Base-by-base conservation (phyloP, 2,888 invertebrate species). In the Volucella bombylans region DNA sequence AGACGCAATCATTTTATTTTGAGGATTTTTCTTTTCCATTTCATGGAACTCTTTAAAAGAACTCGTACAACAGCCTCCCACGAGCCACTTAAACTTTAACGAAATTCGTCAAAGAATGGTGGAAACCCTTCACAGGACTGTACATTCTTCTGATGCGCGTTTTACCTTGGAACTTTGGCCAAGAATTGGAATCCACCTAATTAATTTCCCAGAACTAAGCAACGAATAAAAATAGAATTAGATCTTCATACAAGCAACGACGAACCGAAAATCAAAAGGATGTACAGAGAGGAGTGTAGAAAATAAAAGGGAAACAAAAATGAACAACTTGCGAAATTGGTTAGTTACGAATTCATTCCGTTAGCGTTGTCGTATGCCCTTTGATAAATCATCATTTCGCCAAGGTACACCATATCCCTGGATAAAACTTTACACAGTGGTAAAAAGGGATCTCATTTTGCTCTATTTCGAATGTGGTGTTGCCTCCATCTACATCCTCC, bases 331-430 rank as follows among this genome's bases (percentile, higher is more conserved):
- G 50, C 55, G 49, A 61, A 80, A 76, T 65, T 71, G 64, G 47
- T 50, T 69, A 79, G 67, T 71, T 67, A 71, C 71, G 71, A 83
- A 83, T 74, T 74, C 69, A 79, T 83, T 83, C 67, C 61, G 69
- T 61, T 65, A 59, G 62, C 69, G 55, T 81, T 57, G 69, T 81
- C 8, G 55, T 61, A 62, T 69, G 79, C 69, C 74, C 74, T 83
- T 83, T 83, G 83, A 83, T 83, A 83, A 83, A 83, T 83, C 83
- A 83, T 83, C 74, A 76, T 79, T 74, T 76, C 69, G 55, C 59
- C 57, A 57, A 73, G 72, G 78, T 81, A 76, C 15, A 50, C 71
- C 72, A 45, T 79, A 43, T 71, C 78, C 65, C 57, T 64, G 69
- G 64, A 57, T 71, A 57, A 55, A 43, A 69, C 41, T 49, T 65